A percentile compares a stretch with the other conserved stretches of the same genome.
These are phyloP conservation scores for Gouania willdenowi DNA, from an alignment of 2,797 vertebrate species.

Conservation along the genomic window DNA sequence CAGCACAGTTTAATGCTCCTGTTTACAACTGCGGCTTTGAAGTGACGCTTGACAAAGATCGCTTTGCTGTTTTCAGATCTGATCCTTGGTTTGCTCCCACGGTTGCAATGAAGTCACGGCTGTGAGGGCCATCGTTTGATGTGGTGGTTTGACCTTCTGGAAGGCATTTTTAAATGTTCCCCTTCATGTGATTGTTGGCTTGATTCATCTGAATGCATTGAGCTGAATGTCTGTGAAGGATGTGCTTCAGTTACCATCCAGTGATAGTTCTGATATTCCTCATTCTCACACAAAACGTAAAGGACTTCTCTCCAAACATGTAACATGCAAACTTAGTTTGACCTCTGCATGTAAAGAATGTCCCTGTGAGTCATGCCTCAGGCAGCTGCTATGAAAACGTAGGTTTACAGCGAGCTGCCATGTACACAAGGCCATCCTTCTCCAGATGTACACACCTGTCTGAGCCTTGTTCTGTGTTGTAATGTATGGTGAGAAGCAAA, in stretches of 20 bases:
- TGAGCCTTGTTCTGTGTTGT: constrained; percentile 54
- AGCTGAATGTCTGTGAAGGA: neutral
- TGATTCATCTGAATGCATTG: neutral
- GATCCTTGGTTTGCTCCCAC: constrained; percentile 41
- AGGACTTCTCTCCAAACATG: constrained; percentile 23
- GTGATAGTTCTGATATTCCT: constrained; percentile 15
- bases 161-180: neutral
- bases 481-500: constrained; percentile 53
- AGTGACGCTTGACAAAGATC: constrained; percentile 42
- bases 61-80: constrained; percentile 27
- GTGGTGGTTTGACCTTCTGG: constrained; percentile 4
- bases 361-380: constrained; percentile 25
- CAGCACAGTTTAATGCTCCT: constrained; percentile 25
- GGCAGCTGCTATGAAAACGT: constrained; percentile 43
- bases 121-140: constrained; percentile 12
- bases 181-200: neutral
- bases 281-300: constrained; percentile 20
- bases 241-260: constrained; percentile 7
- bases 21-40: constrained; percentile 47
- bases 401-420: constrained; percentile 42
- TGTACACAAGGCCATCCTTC: constrained; percentile 52
- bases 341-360: constrained; percentile 36
- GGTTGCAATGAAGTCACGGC: constrained; percentile 16
- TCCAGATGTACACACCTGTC: constrained; percentile 65
- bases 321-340: constrained; percentile 31